Evolutionary conservation across 2,797 vertebrate species (phyloP).

Genomic region (Sandelia bainsii): DNA sequence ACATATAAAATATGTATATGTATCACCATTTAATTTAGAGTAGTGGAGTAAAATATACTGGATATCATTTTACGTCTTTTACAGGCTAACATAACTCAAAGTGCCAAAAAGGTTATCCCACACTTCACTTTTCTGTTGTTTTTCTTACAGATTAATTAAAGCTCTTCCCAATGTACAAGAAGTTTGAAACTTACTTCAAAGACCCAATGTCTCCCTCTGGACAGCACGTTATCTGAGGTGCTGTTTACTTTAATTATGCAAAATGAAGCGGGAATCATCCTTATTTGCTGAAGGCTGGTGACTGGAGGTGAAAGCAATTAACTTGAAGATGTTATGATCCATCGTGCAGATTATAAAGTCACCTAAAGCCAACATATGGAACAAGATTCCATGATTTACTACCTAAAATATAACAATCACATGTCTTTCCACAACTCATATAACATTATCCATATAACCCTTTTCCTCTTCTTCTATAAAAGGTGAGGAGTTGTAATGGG

Average conservation of each 20-base stretch:
- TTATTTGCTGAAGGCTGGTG: slow-evolving; percentile 44
- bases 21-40: background rate
- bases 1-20: background rate
- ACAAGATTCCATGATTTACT: slow-evolving; percentile 22
- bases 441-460: background rate
- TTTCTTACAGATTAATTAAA: slow-evolving; percentile 43
- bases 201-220: slow-evolving; percentile 52
- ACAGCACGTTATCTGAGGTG: slow-evolving; percentile 40
- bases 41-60: background rate
- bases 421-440: slow-evolving; percentile 5
- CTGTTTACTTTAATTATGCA: slow-evolving; percentile 66
- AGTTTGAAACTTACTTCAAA: slow-evolving; percentile 57
- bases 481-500: slow-evolving; percentile 61
- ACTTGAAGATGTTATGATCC: slow-evolving; percentile 55
- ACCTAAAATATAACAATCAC: slow-evolving; percentile 23
- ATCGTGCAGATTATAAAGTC: slow-evolving; percentile 38
- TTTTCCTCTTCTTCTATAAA: slow-evolving; percentile 29
- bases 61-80: slow-evolving; percentile 15
- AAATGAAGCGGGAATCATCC: slow-evolving; percentile 52
- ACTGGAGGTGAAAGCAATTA: slow-evolving; percentile 63
- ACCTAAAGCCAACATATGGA: slow-evolving; percentile 32
- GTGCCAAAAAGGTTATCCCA: slow-evolving; percentile 12
- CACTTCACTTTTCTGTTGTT: slow-evolving; percentile 18
- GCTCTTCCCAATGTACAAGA: slow-evolving; percentile 25
- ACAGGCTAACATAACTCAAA: slow-evolving; percentile 5